Conservation (phyloP, 2,797 vertebrate genomes). For the Eremophila alpestris region DNA sequence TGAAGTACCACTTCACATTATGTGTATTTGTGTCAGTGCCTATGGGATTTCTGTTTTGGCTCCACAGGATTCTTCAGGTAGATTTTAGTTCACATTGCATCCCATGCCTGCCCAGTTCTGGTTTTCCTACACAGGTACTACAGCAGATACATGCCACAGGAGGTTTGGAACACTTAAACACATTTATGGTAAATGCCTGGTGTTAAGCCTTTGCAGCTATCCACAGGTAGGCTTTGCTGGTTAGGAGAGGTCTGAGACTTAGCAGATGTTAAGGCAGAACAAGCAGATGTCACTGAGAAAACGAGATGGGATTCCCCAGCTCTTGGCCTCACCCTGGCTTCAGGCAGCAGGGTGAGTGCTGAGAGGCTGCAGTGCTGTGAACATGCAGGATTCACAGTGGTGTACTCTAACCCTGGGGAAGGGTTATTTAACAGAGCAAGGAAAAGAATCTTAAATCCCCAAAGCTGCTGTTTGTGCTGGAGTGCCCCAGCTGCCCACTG, state of each 20-base stretch:
- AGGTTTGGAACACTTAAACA: not conserved
- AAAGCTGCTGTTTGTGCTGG: not conserved
- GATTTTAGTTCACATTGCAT: not conserved
- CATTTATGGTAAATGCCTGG: not conserved
- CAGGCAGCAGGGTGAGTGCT: not conserved
- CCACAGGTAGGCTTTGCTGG: not conserved
- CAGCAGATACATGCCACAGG: not conserved
- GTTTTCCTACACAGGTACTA: not conserved
- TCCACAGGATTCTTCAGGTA: fast-evolving
- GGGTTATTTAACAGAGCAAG: not conserved
- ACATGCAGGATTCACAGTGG: not conserved
- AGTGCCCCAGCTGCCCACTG: fast-evolving
- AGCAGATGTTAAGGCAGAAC: not conserved
- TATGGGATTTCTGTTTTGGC: not conserved
- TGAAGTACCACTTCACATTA: not conserved
- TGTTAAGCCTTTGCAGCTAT: not conserved
- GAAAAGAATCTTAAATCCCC: not conserved
- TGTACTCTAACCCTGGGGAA: not conserved
- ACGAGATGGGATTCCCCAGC: not conserved
- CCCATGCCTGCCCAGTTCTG: not conserved
- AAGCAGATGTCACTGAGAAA: not conserved
- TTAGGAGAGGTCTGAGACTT: not conserved
- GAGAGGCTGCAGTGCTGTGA: not conserved
- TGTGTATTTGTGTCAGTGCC: not conserved
- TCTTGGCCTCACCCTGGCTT: not conserved